These are phyloP conservation scores for Drosophila varians DNA, from an alignment of 1,140 invertebrate species.

Conservation along the genomic window DNA sequence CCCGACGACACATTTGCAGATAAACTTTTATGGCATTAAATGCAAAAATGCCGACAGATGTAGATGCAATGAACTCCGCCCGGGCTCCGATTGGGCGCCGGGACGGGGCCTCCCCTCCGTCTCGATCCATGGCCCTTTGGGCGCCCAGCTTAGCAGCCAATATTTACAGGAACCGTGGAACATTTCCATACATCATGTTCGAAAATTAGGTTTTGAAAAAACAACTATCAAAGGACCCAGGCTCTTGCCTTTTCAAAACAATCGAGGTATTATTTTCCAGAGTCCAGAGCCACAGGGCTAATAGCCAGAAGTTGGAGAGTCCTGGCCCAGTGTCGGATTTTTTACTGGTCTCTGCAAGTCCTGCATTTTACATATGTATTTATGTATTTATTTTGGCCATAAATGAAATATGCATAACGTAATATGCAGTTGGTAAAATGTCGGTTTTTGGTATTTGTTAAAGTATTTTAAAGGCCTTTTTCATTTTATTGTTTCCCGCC, in stretches of 20 bases:
- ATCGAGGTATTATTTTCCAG: too few relatives aligned
- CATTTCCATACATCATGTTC: neutral
- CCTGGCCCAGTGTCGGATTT: constrained; percentile 7
- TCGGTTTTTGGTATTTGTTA: constrained; percentile 65
- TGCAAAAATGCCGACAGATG: constrained; percentile 40
- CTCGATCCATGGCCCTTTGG: too few relatives aligned
- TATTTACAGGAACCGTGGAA: constrained; percentile 2
- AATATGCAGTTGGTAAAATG: constrained; percentile 70
- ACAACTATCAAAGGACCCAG: too few relatives aligned
- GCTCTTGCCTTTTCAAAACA: too few relatives aligned
- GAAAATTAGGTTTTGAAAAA: too few relatives aligned
- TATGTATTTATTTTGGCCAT: constrained; percentile 44
- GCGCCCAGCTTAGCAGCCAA: neutral
- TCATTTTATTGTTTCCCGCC: constrained; percentile 44
- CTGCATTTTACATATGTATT: constrained; percentile 11
- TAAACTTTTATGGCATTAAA: constrained; percentile 54
- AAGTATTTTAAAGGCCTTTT: constrained; percentile 61
- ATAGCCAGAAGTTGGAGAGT: too few relatives aligned
- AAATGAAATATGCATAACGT: constrained; percentile 71
- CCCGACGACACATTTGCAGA: constrained; percentile 39
- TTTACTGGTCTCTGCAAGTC: constrained; percentile 6
- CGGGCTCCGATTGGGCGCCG: neutral
- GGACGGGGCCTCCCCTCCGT: too few relatives aligned
- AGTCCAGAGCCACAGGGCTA: too few relatives aligned
- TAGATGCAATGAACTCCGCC: constrained; percentile 21